These are phyloP conservation scores for Aurelia sp. DNA, from an alignment of 30 jellyfish, hydroid and myxozoan genomes.

Conservation along the genomic window DNA sequence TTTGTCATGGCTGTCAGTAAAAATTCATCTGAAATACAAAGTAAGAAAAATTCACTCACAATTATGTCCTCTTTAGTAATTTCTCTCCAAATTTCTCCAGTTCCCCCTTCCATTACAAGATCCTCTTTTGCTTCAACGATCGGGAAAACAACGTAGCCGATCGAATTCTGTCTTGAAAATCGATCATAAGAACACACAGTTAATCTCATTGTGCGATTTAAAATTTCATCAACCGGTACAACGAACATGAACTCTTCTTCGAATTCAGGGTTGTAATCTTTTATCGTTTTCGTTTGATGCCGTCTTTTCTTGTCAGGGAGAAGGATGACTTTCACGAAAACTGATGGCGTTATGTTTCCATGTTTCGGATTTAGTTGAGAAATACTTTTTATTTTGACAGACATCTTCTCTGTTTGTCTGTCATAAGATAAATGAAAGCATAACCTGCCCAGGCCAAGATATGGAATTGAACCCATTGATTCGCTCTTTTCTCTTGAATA, in stretches of 20 bases:
- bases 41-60: slow-evolving; percentile 20
- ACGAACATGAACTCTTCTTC: slow-evolving; percentile 82
- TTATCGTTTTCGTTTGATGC: slow-evolving; percentile 75
- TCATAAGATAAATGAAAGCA: slow-evolving; percentile 73
- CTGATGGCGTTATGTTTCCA: slow-evolving; percentile 71
- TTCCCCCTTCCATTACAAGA: slow-evolving; percentile 66
- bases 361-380: slow-evolving; percentile 57
- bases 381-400: slow-evolving; percentile 50
- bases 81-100: slow-evolving; percentile 94
- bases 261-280: slow-evolving; percentile 87
- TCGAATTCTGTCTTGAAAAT: slow-evolving; percentile 81
- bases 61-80: slow-evolving; percentile 76
- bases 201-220: slow-evolving; percentile 63
- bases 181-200: slow-evolving; percentile 92
- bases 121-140: slow-evolving; percentile 74
- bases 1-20: too few species aligned
- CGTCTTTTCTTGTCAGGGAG: slow-evolving; percentile 92
- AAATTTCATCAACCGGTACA: slow-evolving; percentile 75
- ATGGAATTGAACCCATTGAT: slow-evolving; percentile 71
- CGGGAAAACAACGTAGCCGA: slow-evolving; percentile 87
- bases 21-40: too few species aligned
- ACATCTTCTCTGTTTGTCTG: slow-evolving; percentile 72
- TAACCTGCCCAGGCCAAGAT: slow-evolving; percentile 85
- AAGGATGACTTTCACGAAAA: slow-evolving; percentile 75
- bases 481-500: slow-evolving; percentile 77